Base-by-base conservation (phyloP, 1,140 invertebrate genomes). In the Eulimnadia texana region DNA sequence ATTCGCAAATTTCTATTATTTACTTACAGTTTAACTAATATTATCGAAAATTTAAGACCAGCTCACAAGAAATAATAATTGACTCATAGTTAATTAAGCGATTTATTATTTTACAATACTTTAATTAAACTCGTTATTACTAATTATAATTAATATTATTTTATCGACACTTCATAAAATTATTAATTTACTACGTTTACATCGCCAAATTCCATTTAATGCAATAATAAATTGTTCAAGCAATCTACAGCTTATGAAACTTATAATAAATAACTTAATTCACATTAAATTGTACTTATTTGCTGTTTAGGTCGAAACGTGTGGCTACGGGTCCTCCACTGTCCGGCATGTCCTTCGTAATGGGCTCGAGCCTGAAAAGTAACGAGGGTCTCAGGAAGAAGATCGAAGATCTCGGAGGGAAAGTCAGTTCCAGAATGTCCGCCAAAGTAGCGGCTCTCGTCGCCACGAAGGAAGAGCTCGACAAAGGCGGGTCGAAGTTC, bases 331-430 rank as follows among this genome's bases (percentile, higher is more conserved):
- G 42, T 3, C 60, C 27, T 29, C 83, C 90, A 9, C 72, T 95
- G 25, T 83, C 85, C 67, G 82, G 88, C 64, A 80, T 93, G 71
- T 80, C 84, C 67, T 90, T 94, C 74, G 81, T 84, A n/a, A 70
- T 90, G 23, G 70, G 82, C 61, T 85, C 85, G 2, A 79, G 79
- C 63, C 72, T 79, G 25, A 2, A 72, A 72, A 65, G 77, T 74
- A 11, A 85, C 85, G 79, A 82, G 1, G 74, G 78, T 2, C 58
- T 90, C 0, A 89, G 84, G 66, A 79, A 77, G 24, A 75, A 80
- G 62, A 85, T 94, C 60, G 70, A 79, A 49, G 79, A 80, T 27
- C 70, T 93, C 6, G 92, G 92, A 3, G 93, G 90, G 9, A 80
- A 79, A 63, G 78, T 90, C 2, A 74, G 77, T 0, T 76, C 73